Evolutionary conservation across 2,113 vertebrate genomes (phyloP), one percentile per base, ranked within the genome.

Genomic region (Larimichthys polyactis): DNA sequence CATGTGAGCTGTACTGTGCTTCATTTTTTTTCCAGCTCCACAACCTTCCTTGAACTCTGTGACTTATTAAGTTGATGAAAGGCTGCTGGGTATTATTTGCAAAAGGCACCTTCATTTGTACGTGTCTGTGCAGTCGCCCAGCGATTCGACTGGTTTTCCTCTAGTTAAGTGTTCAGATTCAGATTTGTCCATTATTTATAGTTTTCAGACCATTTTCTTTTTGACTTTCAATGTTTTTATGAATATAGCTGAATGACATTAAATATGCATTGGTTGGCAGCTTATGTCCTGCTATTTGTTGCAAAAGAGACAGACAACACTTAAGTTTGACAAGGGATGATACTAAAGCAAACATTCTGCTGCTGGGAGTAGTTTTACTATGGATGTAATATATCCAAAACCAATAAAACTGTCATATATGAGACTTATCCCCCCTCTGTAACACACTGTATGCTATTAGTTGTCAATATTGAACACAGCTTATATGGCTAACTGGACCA

Each of bases 101-200:
- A 86, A 89, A 91, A 89, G 90, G 85, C 90, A 92, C 92, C 90
- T 92, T 88, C 82, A 79, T 91, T 88, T 90, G 80, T 70, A 54
- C 55, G 43, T 11, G 59, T 79, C 44, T 44, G 40, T 78, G 57
- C 75, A 71, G 66, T 63, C 64, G 75, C 83, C 63, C 68, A 75
- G 58, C 79, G 79, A 78, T 89, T 29, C 27, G 27, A 27, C 27
- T 20, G 24, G 43, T 32, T 32, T 32, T 52, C n/a, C 46, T 75
- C n/a, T 40, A 11, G 29, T 74, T 24, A 27, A 43, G 43, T 77
- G 20, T 43, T 40, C 3, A 43, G 29, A 76, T 81, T 81, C 78
- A 70, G 54, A 57, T 69, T 46, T 52, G 17, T 62, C 12, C 52
- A n/a, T 43, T 40, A 44, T 71, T 79, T 67, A 55, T 10, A 57